A percentile compares a stretch with the other conserved stretches of the same genome.
phyloP scores from a whole-genome alignment of 2,113 vertebrate species.

The Notarius lentiginosus region DNA sequence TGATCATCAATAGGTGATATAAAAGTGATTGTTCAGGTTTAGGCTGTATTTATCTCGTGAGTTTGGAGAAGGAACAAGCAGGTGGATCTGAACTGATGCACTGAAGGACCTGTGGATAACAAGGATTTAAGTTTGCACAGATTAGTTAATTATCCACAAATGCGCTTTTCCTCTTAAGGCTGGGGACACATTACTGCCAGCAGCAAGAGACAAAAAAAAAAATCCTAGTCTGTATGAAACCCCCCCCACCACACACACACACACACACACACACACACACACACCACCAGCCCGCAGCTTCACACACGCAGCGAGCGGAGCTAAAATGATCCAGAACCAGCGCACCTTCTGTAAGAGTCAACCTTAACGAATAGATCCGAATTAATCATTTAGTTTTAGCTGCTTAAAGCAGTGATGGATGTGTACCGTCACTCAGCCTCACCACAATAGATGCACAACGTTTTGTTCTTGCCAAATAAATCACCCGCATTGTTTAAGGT shows the following conservation, averaged over 20 bases:
- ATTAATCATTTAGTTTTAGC: constrained; percentile 82
- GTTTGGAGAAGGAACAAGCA: constrained; percentile 8
- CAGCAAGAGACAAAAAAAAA: constrained; percentile 52
- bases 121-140: constrained; percentile 67
- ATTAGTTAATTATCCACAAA: constrained; percentile 78
- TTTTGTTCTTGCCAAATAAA: constrained; percentile 88
- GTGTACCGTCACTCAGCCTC: constrained; percentile 76
- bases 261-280: too few relatives aligned
- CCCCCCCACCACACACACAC: constrained; percentile 45
- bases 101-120: constrained; percentile 59
- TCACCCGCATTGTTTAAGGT: constrained; percentile 98
- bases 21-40: not conserved
- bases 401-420: constrained; percentile 77
- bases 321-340: constrained; percentile 70
- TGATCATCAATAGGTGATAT: not conserved
- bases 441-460: constrained; percentile 77
- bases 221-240: constrained; percentile 30
- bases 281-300: constrained; percentile 60
- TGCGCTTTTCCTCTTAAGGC: constrained; percentile 71
- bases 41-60: not conserved
- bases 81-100: constrained; percentile 61
- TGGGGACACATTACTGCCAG: constrained; percentile 77
- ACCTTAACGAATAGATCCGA: constrained; percentile 80
- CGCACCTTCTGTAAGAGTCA: constrained; percentile 70
- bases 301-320: constrained; percentile 71